phyloP scores from a whole-genome alignment of 2,113 vertebrate genomes.

The Acrocephalus arundinaceus region DNA sequence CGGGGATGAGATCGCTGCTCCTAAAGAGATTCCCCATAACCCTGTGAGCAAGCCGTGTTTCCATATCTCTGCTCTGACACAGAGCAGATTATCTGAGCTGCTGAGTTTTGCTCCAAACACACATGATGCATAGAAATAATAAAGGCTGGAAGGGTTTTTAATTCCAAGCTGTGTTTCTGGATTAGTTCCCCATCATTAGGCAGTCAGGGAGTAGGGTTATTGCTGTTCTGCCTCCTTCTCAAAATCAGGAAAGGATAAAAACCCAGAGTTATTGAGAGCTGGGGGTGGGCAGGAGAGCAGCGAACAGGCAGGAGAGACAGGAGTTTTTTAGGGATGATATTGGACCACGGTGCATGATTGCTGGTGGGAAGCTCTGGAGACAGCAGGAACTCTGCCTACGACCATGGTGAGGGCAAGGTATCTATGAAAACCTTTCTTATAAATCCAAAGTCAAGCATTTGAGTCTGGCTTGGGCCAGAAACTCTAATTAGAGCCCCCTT shows the following conservation, averaged over 20 bases:
- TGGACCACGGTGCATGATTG: fast-evolving
- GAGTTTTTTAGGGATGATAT: not conserved
- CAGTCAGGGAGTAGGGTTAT: not conserved
- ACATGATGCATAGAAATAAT: not conserved
- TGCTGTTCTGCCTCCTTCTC: not conserved
- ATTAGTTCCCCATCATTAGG: constrained; percentile 3
- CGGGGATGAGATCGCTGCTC: not conserved
- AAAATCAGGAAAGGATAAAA: not conserved
- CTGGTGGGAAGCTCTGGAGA: not conserved
- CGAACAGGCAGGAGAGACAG: not conserved
- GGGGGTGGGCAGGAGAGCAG: not conserved
- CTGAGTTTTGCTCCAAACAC: not conserved
- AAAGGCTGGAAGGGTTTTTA: not conserved
- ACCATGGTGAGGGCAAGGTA: not conserved
- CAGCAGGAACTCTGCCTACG: not conserved
- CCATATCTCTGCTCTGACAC: not conserved
- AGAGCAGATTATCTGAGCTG: not conserved
- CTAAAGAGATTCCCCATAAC: not conserved
- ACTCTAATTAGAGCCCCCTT: not conserved
- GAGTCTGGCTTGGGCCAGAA: not conserved
- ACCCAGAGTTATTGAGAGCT: not conserved
- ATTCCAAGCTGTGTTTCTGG: not conserved
- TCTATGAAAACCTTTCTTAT: not conserved
- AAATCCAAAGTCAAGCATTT: not conserved
- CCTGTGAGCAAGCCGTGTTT: not conserved